These are phyloP conservation scores for Clunio marinus DNA, from an alignment of 2,888 invertebrate species.

Conservation along the genomic window DNA sequence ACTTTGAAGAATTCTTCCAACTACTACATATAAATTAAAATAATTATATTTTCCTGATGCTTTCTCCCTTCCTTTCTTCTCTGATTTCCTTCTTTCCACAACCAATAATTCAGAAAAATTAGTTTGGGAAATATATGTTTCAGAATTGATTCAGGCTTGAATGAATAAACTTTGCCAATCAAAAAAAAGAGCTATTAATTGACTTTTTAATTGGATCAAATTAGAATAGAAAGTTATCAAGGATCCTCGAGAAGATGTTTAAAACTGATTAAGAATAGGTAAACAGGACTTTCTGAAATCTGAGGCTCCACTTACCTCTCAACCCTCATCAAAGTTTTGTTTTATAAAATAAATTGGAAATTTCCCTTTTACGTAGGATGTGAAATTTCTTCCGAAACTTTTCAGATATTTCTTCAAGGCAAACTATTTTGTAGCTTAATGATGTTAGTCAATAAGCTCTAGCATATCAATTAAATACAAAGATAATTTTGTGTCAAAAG, in stretches of 20 bases:
- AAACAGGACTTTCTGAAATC: slow-evolving; percentile 1
- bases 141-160: no score
- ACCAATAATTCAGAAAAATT: no score
- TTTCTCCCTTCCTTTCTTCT: background rate
- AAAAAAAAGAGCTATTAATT: slow-evolving; percentile 6
- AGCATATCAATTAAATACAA: no score
- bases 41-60: no score
- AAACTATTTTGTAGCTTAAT: background rate
- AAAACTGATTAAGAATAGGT: background rate
- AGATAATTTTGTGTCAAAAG: no score
- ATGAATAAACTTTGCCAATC: background rate
- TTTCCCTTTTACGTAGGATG: background rate
- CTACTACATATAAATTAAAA: no score
- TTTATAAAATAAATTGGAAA: slow-evolving; percentile 10
- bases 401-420: background rate
- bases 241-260: background rate
- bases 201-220: slow-evolving; percentile 20
- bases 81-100: no score
- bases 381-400: background rate
- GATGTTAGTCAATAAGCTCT: background rate
- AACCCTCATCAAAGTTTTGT: slow-evolving; percentile 13
- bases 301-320: background rate
- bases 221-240: background rate
- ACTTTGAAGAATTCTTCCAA: background rate
- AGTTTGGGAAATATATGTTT: no score